Percentiles rank a stretch among this genome's conserved stretches.
These are phyloP conservation scores for Heliconius ismenius DNA, from an alignment of 2,888 invertebrate species.

Conservation along the genomic window DNA sequence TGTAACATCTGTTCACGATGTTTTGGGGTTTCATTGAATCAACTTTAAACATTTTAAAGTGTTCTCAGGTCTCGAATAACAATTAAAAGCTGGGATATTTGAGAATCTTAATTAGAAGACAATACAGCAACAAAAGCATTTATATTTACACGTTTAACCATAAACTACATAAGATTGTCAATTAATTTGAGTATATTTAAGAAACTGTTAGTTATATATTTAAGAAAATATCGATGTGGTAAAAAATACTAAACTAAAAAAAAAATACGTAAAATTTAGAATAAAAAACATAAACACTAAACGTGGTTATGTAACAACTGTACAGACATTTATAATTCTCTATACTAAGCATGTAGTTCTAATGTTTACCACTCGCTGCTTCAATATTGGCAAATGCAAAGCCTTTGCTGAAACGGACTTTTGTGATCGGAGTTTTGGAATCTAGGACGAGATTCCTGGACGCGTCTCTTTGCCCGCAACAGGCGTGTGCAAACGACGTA, in stretches of 20 bases:
- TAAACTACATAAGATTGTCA: not conserved
- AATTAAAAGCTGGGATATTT: not conserved
- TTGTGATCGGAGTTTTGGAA: constrained; percentile 87
- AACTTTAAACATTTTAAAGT: constrained; percentile 8
- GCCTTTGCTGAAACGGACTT: constrained; percentile 89
- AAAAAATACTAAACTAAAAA: not conserved
- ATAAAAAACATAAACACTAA: not conserved
- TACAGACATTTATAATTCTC: too few species aligned
- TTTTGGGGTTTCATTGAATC: constrained; percentile 18
- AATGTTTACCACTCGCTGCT: constrained; percentile 82
- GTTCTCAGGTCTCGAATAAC: constrained; percentile 1
- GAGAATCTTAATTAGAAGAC: not conserved
- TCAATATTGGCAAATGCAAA: constrained; percentile 91
- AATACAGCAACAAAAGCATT: not conserved
- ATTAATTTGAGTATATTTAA: not conserved
- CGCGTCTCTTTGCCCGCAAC: constrained; percentile 89
- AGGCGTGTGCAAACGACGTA: constrained; percentile 88
- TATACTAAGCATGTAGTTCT: too few species aligned
- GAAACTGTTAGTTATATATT: not conserved
- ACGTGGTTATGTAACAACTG: too few species aligned
- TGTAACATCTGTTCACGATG: constrained; percentile 18
- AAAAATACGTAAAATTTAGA: too few species aligned
- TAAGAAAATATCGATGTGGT: not conserved
- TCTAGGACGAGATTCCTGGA: constrained; percentile 86
- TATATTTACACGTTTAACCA: not conserved